Conservation (phyloP, 2,113 vertebrate genomes). For the Oncorhynchus keta region DNA sequence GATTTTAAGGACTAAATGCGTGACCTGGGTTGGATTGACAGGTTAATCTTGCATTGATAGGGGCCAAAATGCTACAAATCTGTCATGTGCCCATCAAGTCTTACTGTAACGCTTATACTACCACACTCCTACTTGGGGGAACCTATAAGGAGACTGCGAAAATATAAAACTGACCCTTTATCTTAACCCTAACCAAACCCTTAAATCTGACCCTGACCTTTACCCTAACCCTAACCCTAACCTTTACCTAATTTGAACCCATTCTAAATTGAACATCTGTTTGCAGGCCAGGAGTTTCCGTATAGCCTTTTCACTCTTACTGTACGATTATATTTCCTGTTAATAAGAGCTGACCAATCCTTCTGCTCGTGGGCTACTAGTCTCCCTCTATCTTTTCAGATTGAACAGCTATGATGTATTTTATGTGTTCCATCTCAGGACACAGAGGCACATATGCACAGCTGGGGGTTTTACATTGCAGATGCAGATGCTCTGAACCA, state of each 20-base stretch:
- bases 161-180: no score
- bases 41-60: no score
- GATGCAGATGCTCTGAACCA: conserved; percentile 34
- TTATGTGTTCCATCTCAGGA: conserved; percentile 47
- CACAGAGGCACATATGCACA: conserved; percentile 50
- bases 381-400: conserved; percentile 44
- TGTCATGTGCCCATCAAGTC: no score
- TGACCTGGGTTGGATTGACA: not conserved
- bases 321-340: not conserved
- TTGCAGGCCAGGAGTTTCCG: no score
- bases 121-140: not conserved
- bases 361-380: not conserved
- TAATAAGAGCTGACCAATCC: not conserved
- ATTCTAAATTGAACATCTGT: no score
- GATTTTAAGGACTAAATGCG: not conserved
- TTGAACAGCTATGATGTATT: conserved; percentile 36
- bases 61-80: no score
- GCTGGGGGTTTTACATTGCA: conserved; percentile 41
- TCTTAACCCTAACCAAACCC: no score
- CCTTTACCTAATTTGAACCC: no score
- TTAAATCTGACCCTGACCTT: no score
- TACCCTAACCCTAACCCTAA: no score
- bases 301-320: no score
- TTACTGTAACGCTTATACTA: not conserved
- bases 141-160: no score